A percentile compares a stretch with the other conserved stretches of the same genome.
phyloP scores from a whole-genome alignment of 2,888 invertebrate genomes.

The Cylloceria caligata region DNA sequence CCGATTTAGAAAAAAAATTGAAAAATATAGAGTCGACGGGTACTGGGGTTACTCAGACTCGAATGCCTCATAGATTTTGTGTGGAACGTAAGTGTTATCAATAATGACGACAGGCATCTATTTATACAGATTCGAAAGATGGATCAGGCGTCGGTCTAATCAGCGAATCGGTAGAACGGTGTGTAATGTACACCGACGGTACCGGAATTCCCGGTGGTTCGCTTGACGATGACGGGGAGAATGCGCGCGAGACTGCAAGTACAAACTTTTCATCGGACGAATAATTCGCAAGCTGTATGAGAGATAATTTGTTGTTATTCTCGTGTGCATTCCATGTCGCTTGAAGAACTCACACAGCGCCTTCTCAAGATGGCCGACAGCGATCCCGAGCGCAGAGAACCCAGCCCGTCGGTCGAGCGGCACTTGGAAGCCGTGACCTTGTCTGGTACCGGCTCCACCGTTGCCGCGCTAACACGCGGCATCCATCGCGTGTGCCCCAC shows the following conservation, averaged over 20 bases:
- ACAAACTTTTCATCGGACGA: constrained; percentile 61
- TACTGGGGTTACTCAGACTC: not conserved
- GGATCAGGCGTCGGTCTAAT: not conserved
- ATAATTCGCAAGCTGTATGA: constrained; percentile 50
- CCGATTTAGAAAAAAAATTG: too few relatives aligned
- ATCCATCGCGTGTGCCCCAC: constrained; percentile 42
- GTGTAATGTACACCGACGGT: not conserved
- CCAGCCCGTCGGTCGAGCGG: constrained; percentile 68
- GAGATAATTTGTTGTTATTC: constrained; percentile 78
- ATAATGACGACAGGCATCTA: not conserved
- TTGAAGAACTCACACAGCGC: constrained; percentile 42
- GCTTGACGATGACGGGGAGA: not conserved
- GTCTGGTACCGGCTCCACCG: constrained; percentile 80
- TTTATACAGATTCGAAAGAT: not conserved
- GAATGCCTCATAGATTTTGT: not conserved
- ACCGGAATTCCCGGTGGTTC: not conserved
- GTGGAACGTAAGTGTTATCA: not conserved
- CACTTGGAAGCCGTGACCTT: constrained; percentile 83
- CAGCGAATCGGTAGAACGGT: not conserved
- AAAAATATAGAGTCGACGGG: too few relatives aligned
- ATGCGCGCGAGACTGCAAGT: not conserved
- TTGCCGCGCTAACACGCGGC: constrained; percentile 46
- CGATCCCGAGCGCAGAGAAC: constrained; percentile 22
- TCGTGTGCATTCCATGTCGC: constrained; percentile 76
- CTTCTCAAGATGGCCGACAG: constrained; percentile 81